Evolutionary conservation across 2,113 vertebrate genomes (phyloP).

Genomic region (Bostrychus sinensis): DNA sequence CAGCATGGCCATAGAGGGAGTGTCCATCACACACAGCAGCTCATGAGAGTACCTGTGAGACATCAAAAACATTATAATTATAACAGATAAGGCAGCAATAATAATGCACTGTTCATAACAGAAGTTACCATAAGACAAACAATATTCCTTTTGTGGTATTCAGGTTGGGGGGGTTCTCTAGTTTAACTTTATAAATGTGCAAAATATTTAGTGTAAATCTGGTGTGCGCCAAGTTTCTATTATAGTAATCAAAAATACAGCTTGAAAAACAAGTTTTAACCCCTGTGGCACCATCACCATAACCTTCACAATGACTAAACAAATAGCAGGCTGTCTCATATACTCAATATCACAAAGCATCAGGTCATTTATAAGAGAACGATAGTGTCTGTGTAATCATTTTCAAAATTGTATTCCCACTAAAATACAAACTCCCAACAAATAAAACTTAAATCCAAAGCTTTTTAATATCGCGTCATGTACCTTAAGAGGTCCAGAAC

Average conservation of each 20-base stretch:
- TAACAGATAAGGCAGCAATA: not conserved
- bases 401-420: not conserved
- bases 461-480: not conserved
- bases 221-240: not conserved
- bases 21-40: constrained; percentile 82
- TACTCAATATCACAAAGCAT: not conserved
- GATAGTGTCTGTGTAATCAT: no score
- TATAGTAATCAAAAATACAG: not conserved
- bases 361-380: not conserved
- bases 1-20: constrained; percentile 78
- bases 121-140: not conserved
- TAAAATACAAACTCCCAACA: no score
- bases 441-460: no score
- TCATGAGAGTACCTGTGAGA: constrained; percentile 77
- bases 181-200: not conserved
- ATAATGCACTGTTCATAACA: not conserved
- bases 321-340: not conserved
- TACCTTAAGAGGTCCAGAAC: constrained; percentile 89
- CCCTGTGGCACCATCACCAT: not conserved
- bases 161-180: no score
- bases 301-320: not conserved
- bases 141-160: no score
- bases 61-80: not conserved
- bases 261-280: constrained; percentile 1
- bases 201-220: not conserved